phyloP scores from a whole-genome alignment of 1,140 invertebrate genomes.

The Lepidurus packardi region DNA sequence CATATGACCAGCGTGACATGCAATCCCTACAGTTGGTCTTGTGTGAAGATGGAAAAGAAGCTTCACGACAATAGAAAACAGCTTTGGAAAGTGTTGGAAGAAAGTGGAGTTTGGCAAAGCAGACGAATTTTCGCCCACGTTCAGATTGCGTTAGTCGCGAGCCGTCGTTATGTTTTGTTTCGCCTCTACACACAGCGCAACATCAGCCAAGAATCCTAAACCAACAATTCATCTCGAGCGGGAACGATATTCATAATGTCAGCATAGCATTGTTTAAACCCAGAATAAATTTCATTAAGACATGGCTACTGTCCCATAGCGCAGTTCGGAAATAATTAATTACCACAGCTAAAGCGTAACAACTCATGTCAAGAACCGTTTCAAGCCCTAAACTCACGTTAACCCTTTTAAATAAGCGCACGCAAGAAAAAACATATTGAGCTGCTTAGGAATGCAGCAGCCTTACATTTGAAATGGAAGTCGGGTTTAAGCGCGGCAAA shows the following conservation, averaged over 20 bases:
- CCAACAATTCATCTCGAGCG: neutral
- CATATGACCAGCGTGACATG: no score
- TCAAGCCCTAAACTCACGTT: no score
- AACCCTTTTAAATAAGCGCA: no score
- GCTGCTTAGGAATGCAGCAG: no score
- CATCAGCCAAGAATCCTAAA: neutral
- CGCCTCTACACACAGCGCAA: neutral
- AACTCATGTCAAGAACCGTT: no score
- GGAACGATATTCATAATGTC: neutral
- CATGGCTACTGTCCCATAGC: no score
- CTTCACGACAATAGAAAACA: no score
- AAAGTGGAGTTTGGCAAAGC: neutral
- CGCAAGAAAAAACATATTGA: no score
- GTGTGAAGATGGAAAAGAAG: no score
- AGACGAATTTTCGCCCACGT: neutral
- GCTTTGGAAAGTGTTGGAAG: no score
- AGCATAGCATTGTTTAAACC: neutral
- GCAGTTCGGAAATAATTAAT: neutral
- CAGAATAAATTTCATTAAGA: neutral
- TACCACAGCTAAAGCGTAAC: neutral
- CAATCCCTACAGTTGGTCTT: no score
- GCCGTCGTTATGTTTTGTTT: neutral
- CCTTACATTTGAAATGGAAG: no score
- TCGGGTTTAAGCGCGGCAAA: neutral
- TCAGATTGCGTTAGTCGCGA: neutral